Evolutionary conservation across 30 jellyfish, hydroid and myxozoan genomes (phyloP).

Genomic region (Aurelia aurita): DNA sequence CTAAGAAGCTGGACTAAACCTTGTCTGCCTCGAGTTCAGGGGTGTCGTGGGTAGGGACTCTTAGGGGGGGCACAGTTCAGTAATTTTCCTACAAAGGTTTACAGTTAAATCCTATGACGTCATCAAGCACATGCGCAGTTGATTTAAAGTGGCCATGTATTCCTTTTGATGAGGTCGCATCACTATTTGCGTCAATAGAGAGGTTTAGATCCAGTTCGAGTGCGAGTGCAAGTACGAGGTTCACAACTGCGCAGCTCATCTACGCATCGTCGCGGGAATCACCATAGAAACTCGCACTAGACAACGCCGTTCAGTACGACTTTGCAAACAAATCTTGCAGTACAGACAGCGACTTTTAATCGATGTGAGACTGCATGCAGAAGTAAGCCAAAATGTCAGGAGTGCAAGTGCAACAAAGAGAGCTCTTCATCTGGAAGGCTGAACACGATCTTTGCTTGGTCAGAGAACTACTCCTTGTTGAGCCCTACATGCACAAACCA

Average conservation of each 20-base stretch:
- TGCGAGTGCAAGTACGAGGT: conserved; percentile 41
- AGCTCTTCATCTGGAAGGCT: conserved; percentile 63
- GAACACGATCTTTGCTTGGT: conserved; percentile 37
- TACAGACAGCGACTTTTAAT: conserved; percentile 28
- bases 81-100: too few relatives aligned
- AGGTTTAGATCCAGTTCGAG: conserved; percentile 67
- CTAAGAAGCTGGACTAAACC: too few relatives aligned
- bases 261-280: conserved; percentile 66
- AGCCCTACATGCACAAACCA: conserved; percentile 65
- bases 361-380: neutral
- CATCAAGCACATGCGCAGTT: too few relatives aligned
- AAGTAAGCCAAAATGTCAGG: conserved; percentile 28
- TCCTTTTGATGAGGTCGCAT: too few relatives aligned
- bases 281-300: conserved; percentile 61
- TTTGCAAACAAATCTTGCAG: conserved; percentile 27
- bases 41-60: too few relatives aligned
- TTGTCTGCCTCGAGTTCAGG: too few relatives aligned
- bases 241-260: conserved; percentile 53
- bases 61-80: too few relatives aligned
- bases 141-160: too few relatives aligned
- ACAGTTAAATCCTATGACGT: too few relatives aligned
- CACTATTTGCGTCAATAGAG: conserved; percentile 49
- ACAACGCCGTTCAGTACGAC: conserved; percentile 46
- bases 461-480: conserved; percentile 61
- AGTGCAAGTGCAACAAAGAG: conserved; percentile 46